Evolutionary conservation across 64 coral and sea anemone species (phyloP).

Genomic region (Pocillopora damicornis): DNA sequence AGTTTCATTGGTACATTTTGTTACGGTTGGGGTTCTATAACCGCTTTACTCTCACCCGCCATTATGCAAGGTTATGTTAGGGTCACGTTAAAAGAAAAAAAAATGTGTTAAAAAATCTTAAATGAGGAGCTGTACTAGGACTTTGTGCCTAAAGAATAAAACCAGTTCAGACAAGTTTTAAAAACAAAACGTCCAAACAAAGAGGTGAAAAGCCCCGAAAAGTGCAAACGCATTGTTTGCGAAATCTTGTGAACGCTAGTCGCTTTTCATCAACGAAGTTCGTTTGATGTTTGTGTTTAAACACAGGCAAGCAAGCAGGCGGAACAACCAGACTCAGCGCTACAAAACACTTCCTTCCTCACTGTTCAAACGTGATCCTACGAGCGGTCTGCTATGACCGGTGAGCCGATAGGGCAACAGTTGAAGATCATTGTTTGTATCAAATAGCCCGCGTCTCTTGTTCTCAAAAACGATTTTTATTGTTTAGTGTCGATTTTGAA

Average conservation of each 20-base stretch:
- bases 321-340: not conserved
- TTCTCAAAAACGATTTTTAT: slow-evolving; percentile 9
- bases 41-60: not conserved
- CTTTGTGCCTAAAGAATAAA: slow-evolving; percentile 9
- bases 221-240: not conserved
- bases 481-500: not conserved
- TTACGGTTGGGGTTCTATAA: not conserved
- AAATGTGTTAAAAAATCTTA: slow-evolving; percentile 5
- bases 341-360: slow-evolving; percentile 20
- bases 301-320: slow-evolving; percentile 17
- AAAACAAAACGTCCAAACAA: not conserved
- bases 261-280: not conserved
- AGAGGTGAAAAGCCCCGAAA: not conserved
- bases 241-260: not conserved
- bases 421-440: not conserved
- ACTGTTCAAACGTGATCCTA: not conserved
- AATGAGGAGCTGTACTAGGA: not conserved
- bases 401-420: not conserved
- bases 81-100: not conserved
- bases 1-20: slow-evolving; percentile 38
- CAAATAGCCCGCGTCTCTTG: not conserved
- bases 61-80: slow-evolving; percentile 26
- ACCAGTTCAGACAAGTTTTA: not conserved
- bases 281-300: slow-evolving; percentile 20
- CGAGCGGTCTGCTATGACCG: not conserved